Conservation (phyloP, 2,888 invertebrate species). For the Eremobia ochroleuca region DNA sequence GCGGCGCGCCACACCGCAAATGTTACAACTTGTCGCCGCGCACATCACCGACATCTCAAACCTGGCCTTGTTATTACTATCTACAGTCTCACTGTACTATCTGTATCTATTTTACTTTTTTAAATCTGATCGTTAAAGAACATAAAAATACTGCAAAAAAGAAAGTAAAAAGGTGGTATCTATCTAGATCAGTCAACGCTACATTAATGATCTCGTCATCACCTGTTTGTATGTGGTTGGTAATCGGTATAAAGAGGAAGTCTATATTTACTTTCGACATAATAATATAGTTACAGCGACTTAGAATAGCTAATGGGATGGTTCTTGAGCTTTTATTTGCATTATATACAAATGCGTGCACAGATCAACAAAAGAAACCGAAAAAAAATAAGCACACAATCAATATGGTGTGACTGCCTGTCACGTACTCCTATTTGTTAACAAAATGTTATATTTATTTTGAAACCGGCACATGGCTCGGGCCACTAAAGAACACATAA, state of each 20-base stretch:
- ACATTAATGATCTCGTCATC: neutral
- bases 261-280: neutral
- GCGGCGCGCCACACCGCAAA: neutral
- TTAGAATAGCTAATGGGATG: neutral
- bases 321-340: neutral
- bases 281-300: neutral
- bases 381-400: slow-evolving; percentile 17
- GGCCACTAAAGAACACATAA: no score
- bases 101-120: neutral
- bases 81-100: neutral
- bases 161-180: neutral
- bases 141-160: neutral
- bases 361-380: neutral
- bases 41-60: neutral
- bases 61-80: neutral
- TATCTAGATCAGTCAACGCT: no score
- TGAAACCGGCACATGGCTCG: no score
- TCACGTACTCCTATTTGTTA: no score
- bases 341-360: neutral
- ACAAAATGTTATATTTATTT: no score
- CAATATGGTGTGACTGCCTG: no score
- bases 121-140: neutral
- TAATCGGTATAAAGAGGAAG: neutral
- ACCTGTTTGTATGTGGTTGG: neutral
- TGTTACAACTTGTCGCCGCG: neutral